Evolutionary conservation across 2,888 invertebrate genomes (phyloP).

Genomic region (Limnephilus auricula): DNA sequence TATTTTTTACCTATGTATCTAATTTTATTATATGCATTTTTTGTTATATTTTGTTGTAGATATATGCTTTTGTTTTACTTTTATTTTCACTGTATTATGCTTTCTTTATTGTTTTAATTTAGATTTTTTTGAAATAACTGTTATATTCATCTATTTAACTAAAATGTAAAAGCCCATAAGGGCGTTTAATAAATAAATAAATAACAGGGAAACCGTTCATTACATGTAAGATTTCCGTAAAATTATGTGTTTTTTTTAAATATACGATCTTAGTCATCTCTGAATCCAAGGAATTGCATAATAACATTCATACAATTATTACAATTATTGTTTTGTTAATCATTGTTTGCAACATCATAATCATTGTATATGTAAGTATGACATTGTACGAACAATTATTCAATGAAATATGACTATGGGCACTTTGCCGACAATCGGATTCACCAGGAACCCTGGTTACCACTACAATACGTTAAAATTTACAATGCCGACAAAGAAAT

Average conservation of each 20-base stretch:
- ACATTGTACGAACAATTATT: background rate
- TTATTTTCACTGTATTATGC: too few relatives aligned
- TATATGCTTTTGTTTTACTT: too few relatives aligned
- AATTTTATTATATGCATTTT: too few relatives aligned
- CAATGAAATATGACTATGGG: background rate
- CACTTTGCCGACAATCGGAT: background rate
- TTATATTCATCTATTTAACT: too few relatives aligned
- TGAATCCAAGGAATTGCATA: background rate
- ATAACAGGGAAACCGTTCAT: too few relatives aligned
- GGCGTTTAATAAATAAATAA: too few relatives aligned
- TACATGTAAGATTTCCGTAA: background rate
- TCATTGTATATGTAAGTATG: background rate
- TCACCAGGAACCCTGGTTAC: background rate
- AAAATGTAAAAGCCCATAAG: too few relatives aligned
- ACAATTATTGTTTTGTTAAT: background rate
- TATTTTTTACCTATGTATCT: too few relatives aligned
- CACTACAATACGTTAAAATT: background rate
- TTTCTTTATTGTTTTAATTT: too few relatives aligned
- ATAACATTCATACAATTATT: background rate
- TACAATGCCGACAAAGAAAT: slow-evolving; percentile 34
- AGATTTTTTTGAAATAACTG: too few relatives aligned
- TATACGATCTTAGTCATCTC: background rate
- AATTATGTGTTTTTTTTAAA: background rate
- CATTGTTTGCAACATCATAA: background rate
- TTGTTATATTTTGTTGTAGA: too few relatives aligned